These are phyloP conservation scores for Drosophila rufa DNA, from an alignment of 1,140 invertebrate species.

Conservation along the genomic window DNA sequence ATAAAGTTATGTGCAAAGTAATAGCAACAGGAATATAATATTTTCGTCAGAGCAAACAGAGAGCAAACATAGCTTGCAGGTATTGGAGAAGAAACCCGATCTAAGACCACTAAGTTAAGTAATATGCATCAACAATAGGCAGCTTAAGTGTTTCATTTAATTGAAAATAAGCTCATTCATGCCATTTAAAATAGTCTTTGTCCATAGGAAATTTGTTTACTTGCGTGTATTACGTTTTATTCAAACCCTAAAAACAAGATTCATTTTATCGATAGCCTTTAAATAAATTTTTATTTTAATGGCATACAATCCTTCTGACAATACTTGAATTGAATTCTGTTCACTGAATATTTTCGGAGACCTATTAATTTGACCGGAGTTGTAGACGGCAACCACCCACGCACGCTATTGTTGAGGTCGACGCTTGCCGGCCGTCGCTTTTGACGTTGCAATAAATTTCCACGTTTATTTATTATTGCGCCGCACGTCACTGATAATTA, in stretches of 20 bases:
- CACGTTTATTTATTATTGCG: conserved; percentile 81
- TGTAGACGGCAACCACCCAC: conserved; percentile 25
- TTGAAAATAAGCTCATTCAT: too few species aligned
- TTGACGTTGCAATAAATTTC: conserved; percentile 81
- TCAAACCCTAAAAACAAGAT: too few species aligned
- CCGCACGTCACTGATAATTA: conserved; percentile 83
- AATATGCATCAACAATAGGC: too few species aligned
- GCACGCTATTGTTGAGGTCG: conserved; percentile 63
- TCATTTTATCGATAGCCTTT: too few species aligned
- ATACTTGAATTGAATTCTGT: not conserved
- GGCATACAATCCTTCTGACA: not conserved
- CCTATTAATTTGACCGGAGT: not conserved
- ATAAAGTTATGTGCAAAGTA: not conserved
- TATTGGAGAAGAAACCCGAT: too few species aligned
- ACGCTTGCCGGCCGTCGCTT: conserved; percentile 52
- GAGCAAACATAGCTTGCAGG: too few species aligned
- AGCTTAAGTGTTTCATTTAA: too few species aligned
- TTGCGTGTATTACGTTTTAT: too few species aligned
- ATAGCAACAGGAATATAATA: not conserved
- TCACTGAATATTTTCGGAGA: not conserved
- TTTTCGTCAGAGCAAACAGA: too few species aligned
- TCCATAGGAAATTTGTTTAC: too few species aligned
- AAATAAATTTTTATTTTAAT: not conserved
- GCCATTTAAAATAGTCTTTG: too few species aligned
- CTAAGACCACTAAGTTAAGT: too few species aligned